Conservation (phyloP, 1,140 invertebrate species). For the Parapsyche elsis region DNA sequence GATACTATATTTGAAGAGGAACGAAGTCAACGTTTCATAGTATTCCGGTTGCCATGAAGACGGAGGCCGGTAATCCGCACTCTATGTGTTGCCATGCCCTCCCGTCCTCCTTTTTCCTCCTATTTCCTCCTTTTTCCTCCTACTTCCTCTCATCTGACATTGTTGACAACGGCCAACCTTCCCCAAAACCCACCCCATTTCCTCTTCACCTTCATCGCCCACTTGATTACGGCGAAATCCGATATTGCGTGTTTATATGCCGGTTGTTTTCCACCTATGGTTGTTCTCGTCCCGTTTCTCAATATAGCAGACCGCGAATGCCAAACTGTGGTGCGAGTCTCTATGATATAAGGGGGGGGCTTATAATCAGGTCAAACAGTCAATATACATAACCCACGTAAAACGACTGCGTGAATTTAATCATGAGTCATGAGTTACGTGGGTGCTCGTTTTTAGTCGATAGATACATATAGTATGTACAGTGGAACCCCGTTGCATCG, state of each 20-base stretch:
- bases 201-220: background rate
- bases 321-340: no score
- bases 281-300: background rate
- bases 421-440: no score
- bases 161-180: background rate
- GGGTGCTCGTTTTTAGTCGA: no score
- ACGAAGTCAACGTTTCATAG: background rate
- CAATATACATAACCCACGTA: no score
- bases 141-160: no score
- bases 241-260: slow-evolving; percentile 19
- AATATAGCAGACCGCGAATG: background rate
- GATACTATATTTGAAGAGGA: no score
- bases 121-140: no score
- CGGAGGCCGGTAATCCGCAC: slow-evolving; percentile 18
- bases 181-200: background rate
- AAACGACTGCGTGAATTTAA: no score
- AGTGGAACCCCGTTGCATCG: no score
- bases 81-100: background rate
- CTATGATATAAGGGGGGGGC: no score
- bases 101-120: background rate
- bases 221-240: slow-evolving; percentile 37
- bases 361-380: no score
- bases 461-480: no score
- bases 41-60: slow-evolving; percentile 29
- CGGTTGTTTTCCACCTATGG: slow-evolving; percentile 13